A percentile compares a stretch with the other conserved stretches of the same genome.
phyloP scores from a whole-genome alignment of 2,888 invertebrate genomes.

The Noctua fimbriata region DNA sequence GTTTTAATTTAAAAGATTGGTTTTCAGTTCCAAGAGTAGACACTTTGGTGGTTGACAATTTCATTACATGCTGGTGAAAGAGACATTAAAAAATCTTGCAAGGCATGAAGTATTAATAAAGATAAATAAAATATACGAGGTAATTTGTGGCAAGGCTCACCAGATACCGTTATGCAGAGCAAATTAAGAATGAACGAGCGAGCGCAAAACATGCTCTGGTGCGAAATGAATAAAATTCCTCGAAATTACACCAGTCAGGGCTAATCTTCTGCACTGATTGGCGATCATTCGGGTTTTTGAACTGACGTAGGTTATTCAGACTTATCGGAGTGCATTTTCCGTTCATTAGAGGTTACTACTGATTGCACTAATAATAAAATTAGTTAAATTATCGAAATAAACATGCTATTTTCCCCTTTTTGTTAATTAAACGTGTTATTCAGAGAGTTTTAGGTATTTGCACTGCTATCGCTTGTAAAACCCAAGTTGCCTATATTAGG shows the following conservation, averaged over 20 bases:
- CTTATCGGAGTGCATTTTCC: constrained; percentile 6
- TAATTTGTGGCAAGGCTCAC: constrained; percentile 57
- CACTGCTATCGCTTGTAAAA: constrained; percentile 18
- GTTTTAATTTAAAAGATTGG: constrained; percentile 42
- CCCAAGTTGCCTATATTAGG: neutral
- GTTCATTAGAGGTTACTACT: constrained; percentile 4
- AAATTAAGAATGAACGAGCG: constrained; percentile 61
- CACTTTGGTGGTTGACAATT: constrained; percentile 35
- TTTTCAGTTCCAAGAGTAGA: constrained; percentile 27
- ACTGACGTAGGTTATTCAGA: constrained; percentile 7
- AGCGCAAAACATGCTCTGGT: constrained; percentile 47
- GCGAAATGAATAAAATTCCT: constrained; percentile 42
- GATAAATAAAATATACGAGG: constrained; percentile 47
- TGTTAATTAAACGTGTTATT: constrained; percentile 15
- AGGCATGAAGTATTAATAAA: constrained; percentile 25
- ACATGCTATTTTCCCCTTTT: constrained; percentile 12
- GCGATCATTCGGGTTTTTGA: constrained; percentile 30
- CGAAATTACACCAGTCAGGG: constrained; percentile 31
- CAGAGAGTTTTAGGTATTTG: neutral
- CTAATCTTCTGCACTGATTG: constrained; percentile 42
- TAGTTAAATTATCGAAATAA: constrained; percentile 6
- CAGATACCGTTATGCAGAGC: constrained; percentile 62
- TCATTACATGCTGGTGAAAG: neutral
- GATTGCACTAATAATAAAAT: neutral
- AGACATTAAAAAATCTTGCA: constrained; percentile 21